Evolutionary conservation across 2,797 vertebrate genomes (phyloP).

Genomic region (Pangasius mekongensis): DNA sequence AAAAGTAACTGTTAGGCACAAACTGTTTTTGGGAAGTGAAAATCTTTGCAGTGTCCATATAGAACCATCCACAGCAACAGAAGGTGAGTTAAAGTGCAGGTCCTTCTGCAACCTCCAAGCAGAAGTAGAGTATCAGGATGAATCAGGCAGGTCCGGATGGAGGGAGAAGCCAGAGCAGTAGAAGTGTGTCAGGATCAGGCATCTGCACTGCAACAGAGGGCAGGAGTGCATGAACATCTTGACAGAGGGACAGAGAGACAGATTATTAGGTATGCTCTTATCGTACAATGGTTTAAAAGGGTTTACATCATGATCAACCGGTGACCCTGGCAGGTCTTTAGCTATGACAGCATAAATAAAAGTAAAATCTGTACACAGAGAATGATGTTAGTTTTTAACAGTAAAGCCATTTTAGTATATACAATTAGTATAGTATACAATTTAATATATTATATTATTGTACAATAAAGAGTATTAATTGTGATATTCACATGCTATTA

Average conservation of each 20-base stretch:
- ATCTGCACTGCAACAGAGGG: neutral
- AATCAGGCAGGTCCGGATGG: neutral
- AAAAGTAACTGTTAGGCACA: neutral
- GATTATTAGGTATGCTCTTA: neutral
- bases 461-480: neutral
- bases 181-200: neutral
- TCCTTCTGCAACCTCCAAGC: neutral
- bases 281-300: neutral
- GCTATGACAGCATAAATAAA: neutral
- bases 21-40: slow-evolving; percentile 1
- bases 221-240: neutral
- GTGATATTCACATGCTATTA: neutral
- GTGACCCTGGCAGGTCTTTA: neutral
- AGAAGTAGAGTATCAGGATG: slow-evolving; percentile 6
- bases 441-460: neutral
- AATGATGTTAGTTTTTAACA: neutral
- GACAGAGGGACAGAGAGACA: neutral
- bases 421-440: neutral
- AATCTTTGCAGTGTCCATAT: neutral
- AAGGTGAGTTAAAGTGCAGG: neutral
- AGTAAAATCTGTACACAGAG: neutral
- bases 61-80: neutral
- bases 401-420: neutral
- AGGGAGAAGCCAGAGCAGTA: neutral
- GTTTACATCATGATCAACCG: neutral